phyloP scores from a whole-genome alignment of 2,888 invertebrate species.

The Colostygia pectinataria region DNA sequence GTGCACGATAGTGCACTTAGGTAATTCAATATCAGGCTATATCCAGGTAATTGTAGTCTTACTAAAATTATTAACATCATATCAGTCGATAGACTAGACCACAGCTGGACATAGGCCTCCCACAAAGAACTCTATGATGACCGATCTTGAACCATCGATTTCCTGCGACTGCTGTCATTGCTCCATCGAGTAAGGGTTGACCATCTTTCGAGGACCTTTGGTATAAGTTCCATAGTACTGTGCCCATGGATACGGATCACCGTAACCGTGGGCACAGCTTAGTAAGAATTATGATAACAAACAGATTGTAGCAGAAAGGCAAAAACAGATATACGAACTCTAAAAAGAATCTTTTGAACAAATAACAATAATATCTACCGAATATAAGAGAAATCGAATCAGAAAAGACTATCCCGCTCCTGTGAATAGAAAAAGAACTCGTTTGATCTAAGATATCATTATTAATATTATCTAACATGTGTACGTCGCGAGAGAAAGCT shows the following conservation, averaged over 20 bases:
- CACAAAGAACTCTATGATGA: too few species aligned
- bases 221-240: too few species aligned
- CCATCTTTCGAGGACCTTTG: too few species aligned
- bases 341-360: not conserved
- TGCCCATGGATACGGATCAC: too few species aligned
- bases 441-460: constrained; percentile 30
- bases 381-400: constrained; percentile 2
- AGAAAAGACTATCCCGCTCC: constrained; percentile 20
- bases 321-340: not conserved
- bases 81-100: too few species aligned
- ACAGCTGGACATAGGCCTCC: too few species aligned
- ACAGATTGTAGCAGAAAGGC: not conserved
- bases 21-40: constrained; percentile 9
- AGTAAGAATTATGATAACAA: not conserved
- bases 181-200: too few species aligned
- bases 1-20: not conserved
- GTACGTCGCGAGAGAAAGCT: constrained; percentile 45
- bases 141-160: too few species aligned
- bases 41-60: too few species aligned
- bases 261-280: not conserved
- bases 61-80: too few species aligned
- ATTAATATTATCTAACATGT: constrained; percentile 34
- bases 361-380: not conserved
- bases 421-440: constrained; percentile 33
- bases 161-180: too few species aligned